These are phyloP conservation scores for Notothenia rossii DNA, from an alignment of 2,113 vertebrate species.

Conservation along the genomic window DNA sequence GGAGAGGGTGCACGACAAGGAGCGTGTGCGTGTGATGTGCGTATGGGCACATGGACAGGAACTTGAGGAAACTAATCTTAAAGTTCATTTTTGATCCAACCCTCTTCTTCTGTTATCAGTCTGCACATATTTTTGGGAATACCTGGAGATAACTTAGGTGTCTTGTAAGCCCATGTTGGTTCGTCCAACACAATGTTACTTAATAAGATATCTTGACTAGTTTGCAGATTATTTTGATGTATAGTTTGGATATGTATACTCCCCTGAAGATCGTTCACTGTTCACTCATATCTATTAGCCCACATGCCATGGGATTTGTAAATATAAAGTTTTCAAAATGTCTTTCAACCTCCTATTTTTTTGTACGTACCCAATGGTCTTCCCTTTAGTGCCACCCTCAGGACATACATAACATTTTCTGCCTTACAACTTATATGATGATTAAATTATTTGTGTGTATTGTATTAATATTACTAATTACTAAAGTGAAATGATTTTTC, in stretches of 20 bases:
- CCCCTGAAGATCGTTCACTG: not conserved
- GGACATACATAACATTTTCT: not conserved
- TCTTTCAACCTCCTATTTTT: not conserved
- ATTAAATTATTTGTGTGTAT: too few relatives aligned
- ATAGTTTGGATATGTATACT: not conserved
- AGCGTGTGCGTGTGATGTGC: not conserved
- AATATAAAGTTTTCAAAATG: not conserved
- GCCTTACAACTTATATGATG: too few relatives aligned
- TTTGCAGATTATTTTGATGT: not conserved
- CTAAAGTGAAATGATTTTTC: not conserved
- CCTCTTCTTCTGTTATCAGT: not conserved
- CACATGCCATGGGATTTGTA: not conserved
- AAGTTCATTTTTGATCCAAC: not conserved
- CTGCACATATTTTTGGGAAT: too few relatives aligned
- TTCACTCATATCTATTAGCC: not conserved
- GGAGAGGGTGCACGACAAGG: not conserved
- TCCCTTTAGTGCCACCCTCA: slow-evolving; percentile 1
- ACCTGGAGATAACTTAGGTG: not conserved
- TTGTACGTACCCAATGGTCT: not conserved
- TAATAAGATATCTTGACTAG: not conserved
- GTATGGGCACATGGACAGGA: not conserved
- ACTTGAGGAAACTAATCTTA: not conserved
- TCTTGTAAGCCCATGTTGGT: not conserved
- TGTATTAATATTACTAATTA: too few relatives aligned
- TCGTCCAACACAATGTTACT: not conserved